A percentile compares a stretch with the other conserved stretches of the same genome.
phyloP scores from a whole-genome alignment of 2,888 invertebrate species.

The Drosophila neonasuta region DNA sequence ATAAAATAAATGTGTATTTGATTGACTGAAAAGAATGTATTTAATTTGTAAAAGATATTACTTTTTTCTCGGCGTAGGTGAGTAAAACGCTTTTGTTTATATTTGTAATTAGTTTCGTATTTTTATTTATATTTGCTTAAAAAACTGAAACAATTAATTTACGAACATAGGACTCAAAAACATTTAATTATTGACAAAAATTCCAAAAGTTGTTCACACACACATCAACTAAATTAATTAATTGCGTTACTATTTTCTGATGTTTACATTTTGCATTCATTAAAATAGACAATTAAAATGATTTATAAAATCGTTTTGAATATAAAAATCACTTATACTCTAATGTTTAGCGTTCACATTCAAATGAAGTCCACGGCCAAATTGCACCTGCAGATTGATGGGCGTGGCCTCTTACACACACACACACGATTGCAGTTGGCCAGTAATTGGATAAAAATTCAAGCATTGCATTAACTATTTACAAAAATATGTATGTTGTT shows the following conservation, averaged over 20 bases:
- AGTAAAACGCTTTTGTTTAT: conserved; percentile 44
- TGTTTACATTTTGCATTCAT: conserved; percentile 43
- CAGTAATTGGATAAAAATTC: conserved; percentile 60
- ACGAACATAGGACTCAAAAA: conserved; percentile 70
- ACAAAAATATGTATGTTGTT: conserved; percentile 66
- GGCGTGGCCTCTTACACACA: conserved; percentile 40
- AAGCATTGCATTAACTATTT: conserved; percentile 71
- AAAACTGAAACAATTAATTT: conserved; percentile 68
- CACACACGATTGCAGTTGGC: conserved; percentile 53
- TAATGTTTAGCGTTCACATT: conserved; percentile 77
- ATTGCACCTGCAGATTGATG: conserved; percentile 31
- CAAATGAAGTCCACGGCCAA: conserved; percentile 52
- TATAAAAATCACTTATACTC: conserved; percentile 72
- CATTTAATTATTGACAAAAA: conserved; percentile 73
- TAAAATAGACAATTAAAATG: conserved; percentile 78
- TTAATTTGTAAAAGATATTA: not conserved
- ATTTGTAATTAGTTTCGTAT: conserved; percentile 74
- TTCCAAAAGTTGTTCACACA: conserved; percentile 59
- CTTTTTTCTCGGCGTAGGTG: not conserved
- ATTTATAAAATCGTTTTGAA: conserved; percentile 72
- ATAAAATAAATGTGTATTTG: not conserved
- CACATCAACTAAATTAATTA: conserved; percentile 64
- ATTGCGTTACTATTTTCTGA: conserved; percentile 38
- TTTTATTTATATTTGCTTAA: conserved; percentile 76
- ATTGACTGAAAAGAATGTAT: not conserved